Evolutionary conservation across 2,888 invertebrate species (phyloP).

Genomic region (Dolichopus griseipennis): DNA sequence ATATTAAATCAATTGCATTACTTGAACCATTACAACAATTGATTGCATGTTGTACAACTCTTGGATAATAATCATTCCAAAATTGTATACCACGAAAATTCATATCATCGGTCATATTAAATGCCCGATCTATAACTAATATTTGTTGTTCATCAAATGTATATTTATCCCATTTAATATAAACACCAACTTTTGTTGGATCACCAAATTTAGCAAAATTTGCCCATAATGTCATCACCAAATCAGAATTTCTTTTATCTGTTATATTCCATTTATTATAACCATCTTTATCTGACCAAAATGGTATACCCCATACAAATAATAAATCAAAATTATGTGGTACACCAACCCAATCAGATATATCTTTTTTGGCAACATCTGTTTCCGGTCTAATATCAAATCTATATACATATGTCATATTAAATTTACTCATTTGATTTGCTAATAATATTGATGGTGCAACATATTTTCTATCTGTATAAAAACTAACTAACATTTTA

Average conservation of each 20-base stretch:
- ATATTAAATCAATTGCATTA: slow-evolving; percentile 19
- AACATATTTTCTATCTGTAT: slow-evolving; percentile 66
- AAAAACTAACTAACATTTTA: slow-evolving; percentile 59
- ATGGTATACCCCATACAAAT: slow-evolving; percentile 73
- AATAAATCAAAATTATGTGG: slow-evolving; percentile 75
- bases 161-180: slow-evolving; percentile 67
- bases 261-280: slow-evolving; percentile 62
- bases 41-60: slow-evolving; percentile 60
- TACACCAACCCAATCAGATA: slow-evolving; percentile 70
- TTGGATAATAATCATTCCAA: slow-evolving; percentile 78
- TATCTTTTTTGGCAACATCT: slow-evolving; percentile 51
- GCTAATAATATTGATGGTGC: slow-evolving; percentile 63
- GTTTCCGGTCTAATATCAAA: slow-evolving; percentile 68
- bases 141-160: slow-evolving; percentile 58
- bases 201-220: slow-evolving; percentile 68
- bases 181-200: slow-evolving; percentile 60
- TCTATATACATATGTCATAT: slow-evolving; percentile 59
- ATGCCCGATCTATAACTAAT: slow-evolving; percentile 65
- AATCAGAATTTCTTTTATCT: slow-evolving; percentile 70
- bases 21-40: slow-evolving; percentile 61
- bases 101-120: slow-evolving; percentile 64
- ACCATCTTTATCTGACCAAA: slow-evolving; percentile 51
- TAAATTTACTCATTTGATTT: slow-evolving; percentile 50
- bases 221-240: slow-evolving; percentile 71
- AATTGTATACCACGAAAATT: slow-evolving; percentile 72